These are phyloP conservation scores for Podilymbus podiceps DNA, from an alignment of 2,113 vertebrate species.

Conservation along the genomic window DNA sequence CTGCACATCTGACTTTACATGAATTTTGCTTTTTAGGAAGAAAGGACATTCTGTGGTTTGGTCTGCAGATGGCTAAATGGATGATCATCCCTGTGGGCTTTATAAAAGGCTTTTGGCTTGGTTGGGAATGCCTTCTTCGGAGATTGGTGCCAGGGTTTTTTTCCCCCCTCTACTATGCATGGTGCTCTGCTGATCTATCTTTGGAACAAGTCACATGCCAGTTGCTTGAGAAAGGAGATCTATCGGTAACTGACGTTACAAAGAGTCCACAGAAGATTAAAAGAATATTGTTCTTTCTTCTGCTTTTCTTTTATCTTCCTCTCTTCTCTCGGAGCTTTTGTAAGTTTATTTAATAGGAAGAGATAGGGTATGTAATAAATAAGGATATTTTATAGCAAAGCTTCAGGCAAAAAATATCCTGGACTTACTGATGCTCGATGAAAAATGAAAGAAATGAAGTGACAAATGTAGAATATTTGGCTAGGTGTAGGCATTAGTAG, in stretches of 20 bases:
- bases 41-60: background rate
- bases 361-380: background rate
- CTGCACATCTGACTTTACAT: background rate
- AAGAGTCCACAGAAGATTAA: background rate
- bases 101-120: background rate
- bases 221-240: background rate
- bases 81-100: background rate
- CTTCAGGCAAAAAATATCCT: background rate
- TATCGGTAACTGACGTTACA: background rate
- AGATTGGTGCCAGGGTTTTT: background rate
- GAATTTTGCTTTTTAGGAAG: constrained; percentile 15
- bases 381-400: background rate
- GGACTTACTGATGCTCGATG: background rate
- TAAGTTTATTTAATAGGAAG: background rate
- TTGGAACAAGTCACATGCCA: background rate
- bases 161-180: background rate
- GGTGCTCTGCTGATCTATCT: background rate
- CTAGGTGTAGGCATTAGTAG: background rate
- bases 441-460: background rate
- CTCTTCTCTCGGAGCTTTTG: background rate
- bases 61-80: background rate
- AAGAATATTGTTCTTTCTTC: background rate
- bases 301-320: background rate
- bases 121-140: background rate
- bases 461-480: background rate